These are phyloP conservation scores for Hemiscyllium ocellatum DNA, from an alignment of 2,113 vertebrate species.

Conservation along the genomic window DNA sequence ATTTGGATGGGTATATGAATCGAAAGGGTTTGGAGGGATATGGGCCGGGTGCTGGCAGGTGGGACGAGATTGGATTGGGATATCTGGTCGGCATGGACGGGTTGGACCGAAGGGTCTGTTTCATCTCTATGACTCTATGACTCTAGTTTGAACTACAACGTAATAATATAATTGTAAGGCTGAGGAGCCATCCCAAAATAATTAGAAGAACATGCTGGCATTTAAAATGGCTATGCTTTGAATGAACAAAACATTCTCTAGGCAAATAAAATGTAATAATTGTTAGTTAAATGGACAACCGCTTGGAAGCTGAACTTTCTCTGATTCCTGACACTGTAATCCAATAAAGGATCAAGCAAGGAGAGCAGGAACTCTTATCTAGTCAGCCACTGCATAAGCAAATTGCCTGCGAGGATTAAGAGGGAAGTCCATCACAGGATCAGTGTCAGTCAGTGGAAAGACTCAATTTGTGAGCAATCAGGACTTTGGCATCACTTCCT, in stretches of 20 bases:
- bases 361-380: conserved; percentile 52
- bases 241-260: not conserved
- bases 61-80: too few species aligned
- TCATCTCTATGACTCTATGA: too few species aligned
- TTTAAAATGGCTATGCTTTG: not conserved
- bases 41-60: too few species aligned
- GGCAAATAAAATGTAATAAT: not conserved
- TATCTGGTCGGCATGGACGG: too few species aligned
- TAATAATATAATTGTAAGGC: not conserved
- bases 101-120: too few species aligned
- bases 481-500: conserved; percentile 60
- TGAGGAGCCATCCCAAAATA: not conserved
- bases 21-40: too few species aligned
- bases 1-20: too few species aligned
- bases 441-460: conserved; percentile 67
- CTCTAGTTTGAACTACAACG: not conserved
- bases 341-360: not conserved
- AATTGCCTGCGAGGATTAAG: conserved; percentile 67
- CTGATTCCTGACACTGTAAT: conserved; percentile 27
- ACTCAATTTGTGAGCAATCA: conserved; percentile 65
- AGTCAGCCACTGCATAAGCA: conserved; percentile 67
- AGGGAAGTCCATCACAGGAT: conserved; percentile 62
- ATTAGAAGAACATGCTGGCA: not conserved
- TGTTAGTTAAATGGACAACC: not conserved
- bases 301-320: not conserved